Conservation (phyloP, 2,888 invertebrate genomes). For the Cataglyphis livida region DNA sequence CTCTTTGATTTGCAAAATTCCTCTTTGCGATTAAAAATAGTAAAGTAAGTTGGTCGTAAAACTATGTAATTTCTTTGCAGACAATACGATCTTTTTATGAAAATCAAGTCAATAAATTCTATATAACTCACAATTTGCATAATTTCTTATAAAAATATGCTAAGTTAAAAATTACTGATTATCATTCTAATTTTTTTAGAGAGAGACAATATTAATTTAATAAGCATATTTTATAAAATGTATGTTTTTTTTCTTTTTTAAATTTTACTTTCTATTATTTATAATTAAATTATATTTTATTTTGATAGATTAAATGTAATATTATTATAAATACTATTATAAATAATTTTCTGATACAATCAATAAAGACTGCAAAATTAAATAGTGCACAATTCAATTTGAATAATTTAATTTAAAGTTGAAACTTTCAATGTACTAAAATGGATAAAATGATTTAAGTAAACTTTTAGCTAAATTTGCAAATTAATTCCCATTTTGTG, state of each 20-base stretch:
- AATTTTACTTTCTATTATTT: conserved; percentile 1
- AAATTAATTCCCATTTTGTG: not conserved
- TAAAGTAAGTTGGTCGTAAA: not conserved
- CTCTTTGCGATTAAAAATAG: not conserved
- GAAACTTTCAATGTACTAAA: not conserved
- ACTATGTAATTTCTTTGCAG: not conserved
- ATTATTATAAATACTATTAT: not conserved
- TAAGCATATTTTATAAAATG: not conserved
- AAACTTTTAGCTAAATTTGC: not conserved
- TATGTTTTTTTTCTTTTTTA: not conserved
- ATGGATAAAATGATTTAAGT: not conserved
- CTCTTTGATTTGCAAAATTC: conserved; percentile 10
- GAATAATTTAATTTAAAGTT: not conserved
- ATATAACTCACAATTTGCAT: not conserved
- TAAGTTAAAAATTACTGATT: not conserved
- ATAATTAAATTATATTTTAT: not conserved
- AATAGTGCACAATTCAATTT: not conserved
- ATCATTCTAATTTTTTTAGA: not conserved
- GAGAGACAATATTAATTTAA: not conserved
- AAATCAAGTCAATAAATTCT: not conserved
- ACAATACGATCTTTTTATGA: not conserved
- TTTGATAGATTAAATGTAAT: not conserved
- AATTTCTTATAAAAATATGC: not conserved
- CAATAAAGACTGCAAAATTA: not conserved
- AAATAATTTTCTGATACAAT: not conserved